Percentiles rank a stretch among this genome's conserved stretches.
phyloP scores from a whole-genome alignment of 2,797 vertebrate species.

The Nothura maculosa region DNA sequence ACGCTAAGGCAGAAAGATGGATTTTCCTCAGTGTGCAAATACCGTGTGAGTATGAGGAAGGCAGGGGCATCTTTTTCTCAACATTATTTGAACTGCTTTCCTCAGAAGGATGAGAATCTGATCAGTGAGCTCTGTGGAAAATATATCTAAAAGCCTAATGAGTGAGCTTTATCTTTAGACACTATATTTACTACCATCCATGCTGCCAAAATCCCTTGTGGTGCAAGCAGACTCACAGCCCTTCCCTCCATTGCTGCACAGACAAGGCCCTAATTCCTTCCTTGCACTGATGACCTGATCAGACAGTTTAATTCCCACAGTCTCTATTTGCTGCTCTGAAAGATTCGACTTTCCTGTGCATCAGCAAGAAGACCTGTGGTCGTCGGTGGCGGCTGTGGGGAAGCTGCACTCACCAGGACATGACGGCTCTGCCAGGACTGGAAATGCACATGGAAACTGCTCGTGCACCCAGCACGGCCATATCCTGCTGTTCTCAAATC shows the following conservation, averaged over 20 bases:
- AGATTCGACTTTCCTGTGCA: not conserved
- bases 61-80: not conserved
- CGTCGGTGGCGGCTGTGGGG: not conserved
- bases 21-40: not conserved
- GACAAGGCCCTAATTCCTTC: not conserved
- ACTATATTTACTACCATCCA: not conserved
- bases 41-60: not conserved
- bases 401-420: not conserved
- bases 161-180: not conserved
- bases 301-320: not conserved
- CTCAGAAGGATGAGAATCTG: not conserved
- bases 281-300: not conserved
- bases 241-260: not conserved
- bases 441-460: not conserved
- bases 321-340: not conserved
- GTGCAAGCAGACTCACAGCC: not conserved
- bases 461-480: not conserved
- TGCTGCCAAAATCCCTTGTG: not conserved
- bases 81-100: not conserved
- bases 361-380: not conserved
- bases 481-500: not conserved
- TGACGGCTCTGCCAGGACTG: rapidly evolving
- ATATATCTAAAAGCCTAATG: not conserved
- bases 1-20: not conserved
- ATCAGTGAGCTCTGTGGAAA: not conserved